Base-by-base conservation (phyloP, 2,113 vertebrate species). In the Arizona elegans region DNA sequence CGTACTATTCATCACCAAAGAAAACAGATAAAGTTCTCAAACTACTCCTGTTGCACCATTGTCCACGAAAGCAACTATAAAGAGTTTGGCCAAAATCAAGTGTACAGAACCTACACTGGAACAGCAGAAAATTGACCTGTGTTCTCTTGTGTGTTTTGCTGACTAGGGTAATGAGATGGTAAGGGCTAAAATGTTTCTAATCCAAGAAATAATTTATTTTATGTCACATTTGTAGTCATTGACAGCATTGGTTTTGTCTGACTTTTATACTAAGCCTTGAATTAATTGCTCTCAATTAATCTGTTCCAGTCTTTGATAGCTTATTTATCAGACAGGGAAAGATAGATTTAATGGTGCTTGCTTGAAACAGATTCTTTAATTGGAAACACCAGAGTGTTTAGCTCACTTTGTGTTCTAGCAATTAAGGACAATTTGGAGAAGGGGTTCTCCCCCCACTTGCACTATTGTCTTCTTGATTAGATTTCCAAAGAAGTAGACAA, bases 381-480 rank as follows among this genome's bases (percentile, higher is more conserved):
- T 98, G 97, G 97, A 98, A 98, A 98, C 96, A 98, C 97, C 96
- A 97, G 97, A 96, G 94, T 96, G 96, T 97, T 98, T 98, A 97
- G 97, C 93, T 97, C 95, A 97, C 96, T 97, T 96, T 59, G 96
- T 98, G 96, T 96, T 97, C 96, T 56, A 96, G 98, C 98, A 99
- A 99, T 99, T 98, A 99, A 98, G 98, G 98, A 98, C 98, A 98
- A 98, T 98, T 98, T 98, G 97, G 97, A 97, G 97, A 97, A 97
- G 96, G 19, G 93, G 96, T 97, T 97, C 97, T 97, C 96, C 98
- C 97, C 97, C 97, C 95, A 96, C 62, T 95, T 97, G n/a, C n/a
- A 97, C 98, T 97, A 98, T 98, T 97, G 97, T 98, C 97, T 98
- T 94, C 96, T 97, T 98, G 98, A 99, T 98, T 98, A 98, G 98